Evolutionary conservation across 2,888 invertebrate species (phyloP).

Genomic region (Villa cingulata): DNA sequence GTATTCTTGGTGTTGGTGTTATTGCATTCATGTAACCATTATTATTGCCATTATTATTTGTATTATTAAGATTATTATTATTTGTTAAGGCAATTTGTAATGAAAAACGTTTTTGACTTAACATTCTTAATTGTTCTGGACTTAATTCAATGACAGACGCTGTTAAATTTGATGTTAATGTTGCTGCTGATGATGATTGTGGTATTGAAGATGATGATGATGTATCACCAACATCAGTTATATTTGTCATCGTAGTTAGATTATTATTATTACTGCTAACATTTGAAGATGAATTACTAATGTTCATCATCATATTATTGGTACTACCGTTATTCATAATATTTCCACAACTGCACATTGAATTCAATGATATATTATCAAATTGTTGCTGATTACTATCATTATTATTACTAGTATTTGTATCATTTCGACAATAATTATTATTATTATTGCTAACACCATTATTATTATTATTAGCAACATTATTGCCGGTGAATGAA

Average conservation of each 20-base stretch:
- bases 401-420: neutral
- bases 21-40: no score
- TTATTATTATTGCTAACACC: no score
- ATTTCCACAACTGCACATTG: constrained; percentile 27
- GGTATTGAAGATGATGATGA: neutral
- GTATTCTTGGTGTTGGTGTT: no score
- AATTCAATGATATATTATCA: constrained; percentile 25
- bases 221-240: neutral
- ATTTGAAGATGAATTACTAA: neutral
- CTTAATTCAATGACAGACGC: constrained; percentile 28
- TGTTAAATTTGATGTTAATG: constrained; percentile 6
- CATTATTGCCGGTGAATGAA: neutral
- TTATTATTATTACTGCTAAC: no score
- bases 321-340: constrained; percentile 8
- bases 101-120: constrained; percentile 32
- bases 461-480: neutral
- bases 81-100: constrained; percentile 31
- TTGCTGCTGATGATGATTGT: neutral
- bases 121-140: constrained; percentile 30
- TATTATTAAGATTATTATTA: neutral
- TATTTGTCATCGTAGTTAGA: no score
- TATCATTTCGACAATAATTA: no score
- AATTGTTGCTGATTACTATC: constrained; percentile 17
- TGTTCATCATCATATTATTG: neutral
- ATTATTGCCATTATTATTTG: neutral